A percentile compares a stretch with the other conserved stretches of the same genome.
Conservation (phyloP, 2,113 vertebrate genomes). For the Hippocampus abdominalis region DNA sequence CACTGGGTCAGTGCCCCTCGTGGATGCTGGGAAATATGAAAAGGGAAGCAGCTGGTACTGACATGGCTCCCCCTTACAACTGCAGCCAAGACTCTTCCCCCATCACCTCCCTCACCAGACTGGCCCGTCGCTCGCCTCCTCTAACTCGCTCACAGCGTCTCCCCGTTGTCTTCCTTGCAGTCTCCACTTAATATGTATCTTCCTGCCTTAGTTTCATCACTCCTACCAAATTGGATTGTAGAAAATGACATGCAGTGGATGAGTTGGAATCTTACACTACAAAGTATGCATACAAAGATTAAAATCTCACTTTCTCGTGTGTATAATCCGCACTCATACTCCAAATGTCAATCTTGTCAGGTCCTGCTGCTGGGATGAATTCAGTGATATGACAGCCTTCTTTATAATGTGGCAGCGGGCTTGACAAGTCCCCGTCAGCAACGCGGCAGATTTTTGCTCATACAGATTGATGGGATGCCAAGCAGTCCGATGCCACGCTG, state of each 20-base stretch:
- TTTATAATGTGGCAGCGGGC: conserved; percentile 57
- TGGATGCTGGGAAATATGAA: conserved; percentile 45
- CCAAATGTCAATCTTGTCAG: conserved; percentile 15
- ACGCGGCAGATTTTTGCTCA: conserved; percentile 30
- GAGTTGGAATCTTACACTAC: not conserved
- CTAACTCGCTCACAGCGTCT: conserved; percentile 8
- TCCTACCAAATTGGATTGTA: not conserved
- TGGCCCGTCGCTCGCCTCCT: conserved; percentile 5
- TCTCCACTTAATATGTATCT: not conserved
- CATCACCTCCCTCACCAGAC: conserved; percentile 14
- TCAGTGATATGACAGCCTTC: conserved; percentile 51
- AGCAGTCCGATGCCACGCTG: not conserved
- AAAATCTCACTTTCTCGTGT: not conserved
- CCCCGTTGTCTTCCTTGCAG: not conserved
- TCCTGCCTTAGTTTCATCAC: not conserved
- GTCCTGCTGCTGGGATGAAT: conserved; percentile 46
- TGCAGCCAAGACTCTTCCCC: conserved; percentile 20
- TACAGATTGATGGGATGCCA: conserved; percentile 34
- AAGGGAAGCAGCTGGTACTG: conserved; percentile 43
- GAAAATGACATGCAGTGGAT: not conserved
- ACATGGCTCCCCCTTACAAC: conserved; percentile 32
- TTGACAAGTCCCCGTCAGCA: conserved; percentile 52
- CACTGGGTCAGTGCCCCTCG: conserved; percentile 17
- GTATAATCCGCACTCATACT: not conserved
- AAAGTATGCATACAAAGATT: not conserved